Percentiles rank a stretch among this genome's conserved stretches.
phyloP scores from a whole-genome alignment of 2,888 invertebrate genomes.

The Lutraria lutraria region DNA sequence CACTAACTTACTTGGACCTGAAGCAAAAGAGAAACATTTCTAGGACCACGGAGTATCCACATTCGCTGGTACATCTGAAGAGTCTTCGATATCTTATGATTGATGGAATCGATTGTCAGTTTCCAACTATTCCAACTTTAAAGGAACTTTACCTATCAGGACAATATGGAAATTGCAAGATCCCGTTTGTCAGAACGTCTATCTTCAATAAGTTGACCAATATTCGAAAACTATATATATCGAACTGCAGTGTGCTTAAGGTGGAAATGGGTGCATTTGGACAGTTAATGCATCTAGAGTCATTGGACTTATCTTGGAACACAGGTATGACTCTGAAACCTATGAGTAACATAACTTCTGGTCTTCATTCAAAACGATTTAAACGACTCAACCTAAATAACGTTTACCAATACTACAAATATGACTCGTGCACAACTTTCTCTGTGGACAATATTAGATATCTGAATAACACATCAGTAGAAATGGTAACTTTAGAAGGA shows the following conservation, averaged over 20 bases:
- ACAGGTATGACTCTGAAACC: not conserved
- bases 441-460: not conserved
- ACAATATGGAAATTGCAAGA: conserved; percentile 33
- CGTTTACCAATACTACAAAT: not conserved
- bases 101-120: conserved; percentile 33
- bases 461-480: not conserved
- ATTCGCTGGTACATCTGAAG: not conserved
- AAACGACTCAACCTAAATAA: conserved; percentile 37
- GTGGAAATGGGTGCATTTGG: conserved; percentile 12
- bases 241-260: conserved; percentile 25
- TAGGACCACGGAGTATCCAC: conserved; percentile 28
- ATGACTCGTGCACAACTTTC: conserved; percentile 4
- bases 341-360: conserved; percentile 35
- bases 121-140: not conserved
- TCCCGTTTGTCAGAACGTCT: not conserved
- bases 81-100: conserved; percentile 27
- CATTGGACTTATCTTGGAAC: conserved; percentile 45
- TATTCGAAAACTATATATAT: conserved; percentile 12
- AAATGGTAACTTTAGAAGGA: conserved; percentile 22
- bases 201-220: conserved; percentile 6
- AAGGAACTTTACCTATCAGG: conserved; percentile 33
- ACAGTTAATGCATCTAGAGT: not conserved
- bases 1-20: conserved; percentile 26
- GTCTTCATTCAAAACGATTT: not conserved
- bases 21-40: not conserved